Evolutionary conservation across 2,113 vertebrate species (phyloP), one percentile per base, ranked within the genome.

Genomic region (Pseudopipra pipra): DNA sequence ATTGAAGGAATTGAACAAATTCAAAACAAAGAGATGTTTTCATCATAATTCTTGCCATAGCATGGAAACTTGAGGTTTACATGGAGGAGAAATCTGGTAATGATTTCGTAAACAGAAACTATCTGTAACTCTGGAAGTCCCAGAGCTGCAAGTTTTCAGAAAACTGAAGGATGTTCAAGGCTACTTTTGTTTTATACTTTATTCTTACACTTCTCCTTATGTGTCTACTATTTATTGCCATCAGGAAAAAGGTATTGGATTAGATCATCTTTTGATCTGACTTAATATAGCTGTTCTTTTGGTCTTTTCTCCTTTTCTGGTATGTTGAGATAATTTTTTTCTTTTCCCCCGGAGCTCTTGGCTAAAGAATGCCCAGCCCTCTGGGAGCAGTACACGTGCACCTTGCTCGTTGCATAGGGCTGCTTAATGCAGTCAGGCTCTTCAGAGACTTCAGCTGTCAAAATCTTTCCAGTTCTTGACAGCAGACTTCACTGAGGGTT

Each of bases 381-480:
- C 52, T 14, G 44, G 44, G 66, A 90, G 23, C 3, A 37, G 9
- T 43, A 27, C 66, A 35, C 1, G 1, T 90, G 70, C 56, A 47
- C 56, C 78, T 85, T 63, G 71, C 83, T 79, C 88, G 72, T 58
- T 51, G 52, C 2, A 2, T 46, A 39, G 61, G 43, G 37, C 89
- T 90, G 54, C 71, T 90, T 87, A 94, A 89, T 87, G 70, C 85
- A 93, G 39, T 82, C 74, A 79, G 82, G 49, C 78, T 90, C 93
- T 90, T 95, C 62, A 75, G 93, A 92, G 93, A 92, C 30, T 92
- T 92, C 88, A 96, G 49, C 89, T 95, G 83, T 92, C 93, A 95
- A 96, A 96, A 88, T 79, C 75, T 92, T 93, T 61, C 86, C 35
- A 73, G 0, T 72, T 72, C 75, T 79, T 95, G 91, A 95, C 93